Base-by-base conservation (phyloP, 2,797 vertebrate genomes). In the Acanthiza pusilla region DNA sequence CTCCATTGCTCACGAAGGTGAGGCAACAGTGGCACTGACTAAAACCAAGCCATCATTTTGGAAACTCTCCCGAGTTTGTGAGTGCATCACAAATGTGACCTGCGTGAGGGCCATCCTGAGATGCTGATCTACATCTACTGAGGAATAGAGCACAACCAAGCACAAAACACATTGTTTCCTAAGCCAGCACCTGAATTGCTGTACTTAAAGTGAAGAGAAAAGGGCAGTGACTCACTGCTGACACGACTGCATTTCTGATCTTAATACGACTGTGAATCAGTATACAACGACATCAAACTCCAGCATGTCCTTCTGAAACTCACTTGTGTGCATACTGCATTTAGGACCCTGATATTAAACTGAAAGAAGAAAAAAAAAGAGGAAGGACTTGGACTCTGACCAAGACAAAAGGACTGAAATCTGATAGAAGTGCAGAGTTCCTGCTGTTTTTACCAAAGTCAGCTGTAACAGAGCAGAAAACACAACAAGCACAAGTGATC, bases 271-370 rank as follows among this genome's bases (percentile, higher is more conserved):
- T 38, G 57, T 27, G 19, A 65, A 65, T 26, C 12, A 32, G 17
- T 3, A 32, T 7, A 22, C 14, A 36, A 68, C 15, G 48, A 54
- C 30, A 66, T 27, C 5, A 9, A 72, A 42, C 45, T 47, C n/a
- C 21, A 45, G 15, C 16, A 9, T 4, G 23, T 27, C 63, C 63
- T 50, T 60, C 55, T 55, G 40, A 62, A 81, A 62, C 47, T 58
- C 27, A 29, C 22, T 30, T 32, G 9, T 4, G 10, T 40, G 16
- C 50, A 40, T 1, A 29, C 5, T 0, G 1, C 29, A 10, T 75
- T 84, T 19, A 40, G 43, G n/a, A 79, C 14, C 8, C 29, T 34
- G 45, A 23, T 19, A 58, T 11, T 43, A 45, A 88, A 58, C 16
- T 48, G n/a, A 78, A 91, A 77, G 60, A 71, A 55, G 14, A 85